These are phyloP conservation scores for Agapetus fuscipes DNA, from an alignment of 2,888 invertebrate species.

Conservation along the genomic window DNA sequence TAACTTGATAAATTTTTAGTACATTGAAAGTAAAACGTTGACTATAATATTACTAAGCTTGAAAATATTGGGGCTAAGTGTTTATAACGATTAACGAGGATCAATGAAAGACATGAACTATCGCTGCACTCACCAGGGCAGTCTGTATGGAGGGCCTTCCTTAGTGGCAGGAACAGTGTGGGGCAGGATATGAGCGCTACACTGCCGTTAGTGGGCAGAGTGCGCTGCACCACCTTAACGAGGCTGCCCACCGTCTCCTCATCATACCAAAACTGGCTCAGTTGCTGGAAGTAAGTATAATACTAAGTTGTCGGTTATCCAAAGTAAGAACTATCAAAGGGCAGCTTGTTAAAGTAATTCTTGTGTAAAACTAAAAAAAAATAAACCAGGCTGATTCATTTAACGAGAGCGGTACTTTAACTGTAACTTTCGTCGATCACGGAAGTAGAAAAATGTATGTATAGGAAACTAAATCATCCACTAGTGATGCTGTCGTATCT, in stretches of 20 bases:
- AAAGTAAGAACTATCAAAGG: no score
- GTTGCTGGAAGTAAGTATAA: slow-evolving; percentile 57
- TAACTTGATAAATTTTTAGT: no score
- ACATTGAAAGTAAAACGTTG: no score
- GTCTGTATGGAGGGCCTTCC: slow-evolving; percentile 37
- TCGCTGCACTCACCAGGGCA: slow-evolving; percentile 35
- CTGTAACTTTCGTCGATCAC: no score
- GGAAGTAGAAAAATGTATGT: no score
- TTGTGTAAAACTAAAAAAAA: no score
- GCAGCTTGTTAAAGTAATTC: no score
- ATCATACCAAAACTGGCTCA: slow-evolving; percentile 97
- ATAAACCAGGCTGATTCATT: no score
- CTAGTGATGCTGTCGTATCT: no score
- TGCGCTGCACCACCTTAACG: slow-evolving; percentile 54
- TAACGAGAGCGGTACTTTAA: no score
- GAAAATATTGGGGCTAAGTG: slow-evolving; percentile 3
- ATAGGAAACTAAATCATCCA: no score
- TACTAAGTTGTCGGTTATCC: background rate
- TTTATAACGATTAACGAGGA: background rate
- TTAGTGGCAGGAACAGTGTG: slow-evolving; percentile 64
- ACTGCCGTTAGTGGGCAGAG: slow-evolving; percentile 44
- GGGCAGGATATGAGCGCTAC: slow-evolving; percentile 86
- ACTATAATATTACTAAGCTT: no score
- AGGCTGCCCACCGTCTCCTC: slow-evolving; percentile 64
- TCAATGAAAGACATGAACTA: background rate